Conservation (phyloP, 2,797 vertebrate genomes). For the Champsocephalus gunnari region DNA sequence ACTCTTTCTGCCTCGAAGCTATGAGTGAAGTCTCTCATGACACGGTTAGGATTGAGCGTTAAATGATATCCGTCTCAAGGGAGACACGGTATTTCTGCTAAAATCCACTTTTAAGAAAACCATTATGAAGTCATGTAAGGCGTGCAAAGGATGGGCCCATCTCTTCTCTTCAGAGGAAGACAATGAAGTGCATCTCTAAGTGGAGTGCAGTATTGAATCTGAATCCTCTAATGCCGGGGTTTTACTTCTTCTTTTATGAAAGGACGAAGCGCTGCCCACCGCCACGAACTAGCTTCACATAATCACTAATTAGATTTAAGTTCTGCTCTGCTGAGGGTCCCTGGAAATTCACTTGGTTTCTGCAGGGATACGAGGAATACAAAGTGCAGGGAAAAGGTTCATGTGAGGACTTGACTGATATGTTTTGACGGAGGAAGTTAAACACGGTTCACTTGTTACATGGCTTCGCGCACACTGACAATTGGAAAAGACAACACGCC, state of each 20-base stretch:
- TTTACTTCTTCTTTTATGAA: background rate
- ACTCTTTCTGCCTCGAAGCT: no score
- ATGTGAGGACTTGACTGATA: background rate
- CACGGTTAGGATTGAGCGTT: background rate
- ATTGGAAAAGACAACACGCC: background rate
- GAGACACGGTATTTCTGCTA: constrained; percentile 10
- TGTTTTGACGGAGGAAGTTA: background rate
- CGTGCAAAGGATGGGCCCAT: background rate
- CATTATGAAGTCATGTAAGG: background rate
- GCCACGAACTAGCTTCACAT: background rate
- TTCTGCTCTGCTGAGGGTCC: background rate
- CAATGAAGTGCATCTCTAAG: background rate
- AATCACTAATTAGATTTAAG: background rate
- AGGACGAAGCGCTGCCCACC: background rate
- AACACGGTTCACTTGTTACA: background rate
- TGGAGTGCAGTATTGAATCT: background rate
- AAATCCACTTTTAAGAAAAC: constrained; percentile 9
- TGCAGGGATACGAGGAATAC: constrained; percentile 13
- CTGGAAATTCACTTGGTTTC: constrained; percentile 43
- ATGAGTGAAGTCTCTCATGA: background rate
- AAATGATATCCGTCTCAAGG: background rate
- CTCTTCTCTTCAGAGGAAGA: constrained; percentile 29
- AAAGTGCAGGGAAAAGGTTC: background rate
- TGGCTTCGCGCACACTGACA: background rate
- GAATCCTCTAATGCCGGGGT: background rate